Conservation (phyloP, 2,888 invertebrate genomes). For the Plusia festucae region DNA sequence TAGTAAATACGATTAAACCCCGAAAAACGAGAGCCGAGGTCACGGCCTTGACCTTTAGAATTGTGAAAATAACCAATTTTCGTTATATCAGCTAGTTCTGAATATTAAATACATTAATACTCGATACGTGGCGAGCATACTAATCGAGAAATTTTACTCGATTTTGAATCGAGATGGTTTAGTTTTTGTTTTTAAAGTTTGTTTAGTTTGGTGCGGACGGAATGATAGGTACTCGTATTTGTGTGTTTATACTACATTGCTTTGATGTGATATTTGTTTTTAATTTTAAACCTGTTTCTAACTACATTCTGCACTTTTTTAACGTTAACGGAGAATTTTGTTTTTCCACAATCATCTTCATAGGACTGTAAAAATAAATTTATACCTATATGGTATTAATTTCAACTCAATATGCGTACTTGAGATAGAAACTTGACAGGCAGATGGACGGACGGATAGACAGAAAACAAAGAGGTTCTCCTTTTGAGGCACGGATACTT, state of each 20-base stretch:
- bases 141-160: constrained; percentile 37
- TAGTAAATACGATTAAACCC: constrained; percentile 27
- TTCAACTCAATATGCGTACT: too few relatives aligned
- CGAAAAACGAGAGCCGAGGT: constrained; percentile 28
- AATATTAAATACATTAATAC: constrained; percentile 51
- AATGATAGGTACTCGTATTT: constrained; percentile 15
- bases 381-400: too few relatives aligned
- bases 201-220: constrained; percentile 19
- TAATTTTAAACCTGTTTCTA: not conserved
- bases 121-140: constrained; percentile 38
- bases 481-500: too few relatives aligned
- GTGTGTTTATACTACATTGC: not conserved
- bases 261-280: constrained; percentile 1
- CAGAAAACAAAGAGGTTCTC: too few relatives aligned
- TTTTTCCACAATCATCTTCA: too few relatives aligned
- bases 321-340: too few relatives aligned
- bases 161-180: constrained; percentile 15
- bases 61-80: constrained; percentile 44
- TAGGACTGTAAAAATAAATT: too few relatives aligned
- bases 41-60: constrained; percentile 34
- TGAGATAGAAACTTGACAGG: too few relatives aligned
- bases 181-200: constrained; percentile 42
- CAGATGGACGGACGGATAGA: too few relatives aligned
- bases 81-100: constrained; percentile 44
- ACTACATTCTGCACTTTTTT: too few relatives aligned